Percentiles rank a stretch among this genome's conserved stretches.
Conservation (phyloP, 2,797 vertebrate genomes). For the Sebastiscus albofasciatus region DNA sequence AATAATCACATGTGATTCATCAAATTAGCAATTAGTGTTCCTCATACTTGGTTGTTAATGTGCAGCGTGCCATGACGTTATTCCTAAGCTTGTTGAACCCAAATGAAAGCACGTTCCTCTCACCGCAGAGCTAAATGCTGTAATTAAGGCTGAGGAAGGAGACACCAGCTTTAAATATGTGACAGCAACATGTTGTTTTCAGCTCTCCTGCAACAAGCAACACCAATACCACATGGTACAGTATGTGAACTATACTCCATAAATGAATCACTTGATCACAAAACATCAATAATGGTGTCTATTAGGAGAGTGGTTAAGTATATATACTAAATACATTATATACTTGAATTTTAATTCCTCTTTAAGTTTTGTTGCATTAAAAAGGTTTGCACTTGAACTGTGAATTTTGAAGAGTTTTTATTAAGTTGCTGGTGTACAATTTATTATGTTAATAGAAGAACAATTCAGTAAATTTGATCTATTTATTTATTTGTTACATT, state of each 20-base stretch:
- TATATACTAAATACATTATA: no score
- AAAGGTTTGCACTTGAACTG: no score
- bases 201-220: background rate
- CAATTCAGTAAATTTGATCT: no score
- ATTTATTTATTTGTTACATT: no score
- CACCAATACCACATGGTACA: background rate
- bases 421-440: no score
- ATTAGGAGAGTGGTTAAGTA: background rate
- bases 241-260: background rate
- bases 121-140: background rate
- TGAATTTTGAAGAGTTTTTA: no score
- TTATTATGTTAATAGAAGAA: no score
- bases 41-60: slow-evolving; percentile 1
- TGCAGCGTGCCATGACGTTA: background rate
- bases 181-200: background rate
- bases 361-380: no score
- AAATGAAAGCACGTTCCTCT: slow-evolving; percentile 21
- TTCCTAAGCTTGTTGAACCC: background rate
- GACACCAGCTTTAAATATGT: background rate
- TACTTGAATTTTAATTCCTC: no score
- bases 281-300: background rate
- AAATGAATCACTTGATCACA: background rate
- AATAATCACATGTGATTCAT: background rate
- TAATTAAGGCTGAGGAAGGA: background rate
- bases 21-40: background rate